Evolutionary conservation across 2,888 invertebrate genomes (phyloP).

Genomic region (Thera obeliscata): DNA sequence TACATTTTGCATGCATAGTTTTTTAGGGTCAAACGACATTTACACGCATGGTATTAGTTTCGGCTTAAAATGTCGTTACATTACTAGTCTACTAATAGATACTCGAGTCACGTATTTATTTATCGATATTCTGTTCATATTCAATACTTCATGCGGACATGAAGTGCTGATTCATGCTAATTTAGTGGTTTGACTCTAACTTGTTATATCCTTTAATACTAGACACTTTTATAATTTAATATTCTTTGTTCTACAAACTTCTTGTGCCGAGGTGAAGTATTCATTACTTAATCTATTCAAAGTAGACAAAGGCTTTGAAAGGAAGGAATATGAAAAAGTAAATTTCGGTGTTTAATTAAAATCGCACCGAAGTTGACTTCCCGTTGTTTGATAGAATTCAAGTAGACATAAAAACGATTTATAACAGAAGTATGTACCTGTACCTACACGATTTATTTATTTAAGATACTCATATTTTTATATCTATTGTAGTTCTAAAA

Average conservation of each 20-base stretch:
- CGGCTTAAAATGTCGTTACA: conserved; percentile 4
- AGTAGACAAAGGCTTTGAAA: conserved; percentile 37
- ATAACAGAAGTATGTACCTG: too few species aligned
- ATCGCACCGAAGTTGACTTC: conserved; percentile 29
- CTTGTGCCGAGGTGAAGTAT: conserved; percentile 47
- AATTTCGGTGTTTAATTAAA: conserved; percentile 37
- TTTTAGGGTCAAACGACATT: conserved; percentile 11
- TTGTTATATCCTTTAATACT: conserved; percentile 1
- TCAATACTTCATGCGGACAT: neutral
- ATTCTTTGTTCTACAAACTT: conserved; percentile 37
- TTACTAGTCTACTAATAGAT: neutral
- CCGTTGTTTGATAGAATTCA: neutral
- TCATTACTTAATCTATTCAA: conserved; percentile 40
- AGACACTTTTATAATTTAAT: conserved; percentile 34
- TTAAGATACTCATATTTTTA: too few species aligned
- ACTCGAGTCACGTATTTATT: neutral
- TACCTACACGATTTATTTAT: too few species aligned
- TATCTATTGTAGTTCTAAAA: neutral
- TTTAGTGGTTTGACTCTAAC: conserved; percentile 8
- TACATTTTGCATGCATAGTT: conserved; percentile 52
- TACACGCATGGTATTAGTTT: conserved; percentile 2
- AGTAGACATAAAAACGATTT: too few species aligned
- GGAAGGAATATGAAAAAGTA: conserved; percentile 38
- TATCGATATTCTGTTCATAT: neutral
- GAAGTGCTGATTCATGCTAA: conserved; percentile 3